These are phyloP conservation scores for Spisula solida DNA, from an alignment of 2,888 invertebrate species.

Conservation along the genomic window DNA sequence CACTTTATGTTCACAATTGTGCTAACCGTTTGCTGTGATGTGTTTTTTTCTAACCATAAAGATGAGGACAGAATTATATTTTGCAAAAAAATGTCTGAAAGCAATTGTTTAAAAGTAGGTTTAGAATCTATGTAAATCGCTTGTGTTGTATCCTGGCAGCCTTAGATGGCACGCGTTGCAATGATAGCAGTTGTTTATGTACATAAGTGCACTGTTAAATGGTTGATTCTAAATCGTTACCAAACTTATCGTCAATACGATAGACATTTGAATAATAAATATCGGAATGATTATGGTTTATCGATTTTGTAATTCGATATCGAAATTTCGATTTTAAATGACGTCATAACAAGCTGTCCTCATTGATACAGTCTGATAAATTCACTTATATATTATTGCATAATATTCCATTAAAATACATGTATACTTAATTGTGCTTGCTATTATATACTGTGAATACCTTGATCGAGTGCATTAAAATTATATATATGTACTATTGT, in stretches of 20 bases:
- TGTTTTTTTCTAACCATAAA: constrained; percentile 8
- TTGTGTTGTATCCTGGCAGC: background rate
- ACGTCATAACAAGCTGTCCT: background rate
- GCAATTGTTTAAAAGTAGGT: background rate
- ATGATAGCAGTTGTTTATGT: background rate
- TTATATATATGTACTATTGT: background rate
- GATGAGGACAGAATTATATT: background rate
- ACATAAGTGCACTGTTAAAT: too few species aligned
- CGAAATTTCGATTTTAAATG: too few species aligned
- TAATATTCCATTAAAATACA: background rate
- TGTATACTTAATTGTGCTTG: background rate
- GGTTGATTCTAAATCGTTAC: too few species aligned
- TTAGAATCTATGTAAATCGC: background rate
- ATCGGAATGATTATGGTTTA: too few species aligned
- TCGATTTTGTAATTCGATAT: too few species aligned
- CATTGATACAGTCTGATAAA: background rate
- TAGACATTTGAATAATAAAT: too few species aligned
- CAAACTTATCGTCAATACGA: too few species aligned
- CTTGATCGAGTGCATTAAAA: background rate
- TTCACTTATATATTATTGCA: background rate
- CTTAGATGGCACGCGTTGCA: background rate
- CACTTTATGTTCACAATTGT: background rate
- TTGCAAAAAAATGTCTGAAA: background rate
- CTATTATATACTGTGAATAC: background rate
- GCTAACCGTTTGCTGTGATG: constrained; percentile 19